phyloP scores from a whole-genome alignment of 2,113 vertebrate genomes.

The Calidris pygmaea region DNA sequence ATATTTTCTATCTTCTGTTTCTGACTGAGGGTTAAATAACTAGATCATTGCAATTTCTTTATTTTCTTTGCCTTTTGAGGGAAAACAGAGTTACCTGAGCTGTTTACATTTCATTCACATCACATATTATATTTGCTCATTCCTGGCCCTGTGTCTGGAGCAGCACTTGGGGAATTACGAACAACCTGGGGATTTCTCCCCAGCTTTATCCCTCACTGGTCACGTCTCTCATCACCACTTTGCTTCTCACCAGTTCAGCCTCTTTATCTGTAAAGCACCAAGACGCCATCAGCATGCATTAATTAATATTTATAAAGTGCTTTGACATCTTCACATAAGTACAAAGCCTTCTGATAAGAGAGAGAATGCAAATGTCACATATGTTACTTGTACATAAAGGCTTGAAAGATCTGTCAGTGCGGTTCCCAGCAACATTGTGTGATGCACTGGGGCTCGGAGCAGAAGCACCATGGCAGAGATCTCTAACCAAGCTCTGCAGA shows the following conservation, averaged over 20 bases:
- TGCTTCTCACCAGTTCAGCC: not conserved
- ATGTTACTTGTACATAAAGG: not conserved
- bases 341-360: not conserved
- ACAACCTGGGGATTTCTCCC: not conserved
- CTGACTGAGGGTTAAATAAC: slow-evolving; percentile 27
- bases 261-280: not conserved
- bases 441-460: not conserved
- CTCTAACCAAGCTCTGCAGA: not conserved
- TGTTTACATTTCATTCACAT: not conserved
- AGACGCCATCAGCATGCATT: not conserved
- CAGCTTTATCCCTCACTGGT: not conserved
- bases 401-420: not conserved
- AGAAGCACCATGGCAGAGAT: not conserved
- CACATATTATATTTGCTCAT: not conserved
- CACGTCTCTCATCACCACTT: not conserved
- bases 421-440: not conserved
- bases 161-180: not conserved
- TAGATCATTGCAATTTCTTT: not conserved
- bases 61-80: slow-evolving; percentile 28
- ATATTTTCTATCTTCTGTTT: slow-evolving; percentile 18
- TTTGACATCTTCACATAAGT: not conserved
- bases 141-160: not conserved
- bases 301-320: not conserved
- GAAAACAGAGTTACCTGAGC: not conserved
- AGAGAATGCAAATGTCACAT: not conserved